Evolutionary conservation across 2,113 vertebrate species (phyloP).

Genomic region (Columba livia): DNA sequence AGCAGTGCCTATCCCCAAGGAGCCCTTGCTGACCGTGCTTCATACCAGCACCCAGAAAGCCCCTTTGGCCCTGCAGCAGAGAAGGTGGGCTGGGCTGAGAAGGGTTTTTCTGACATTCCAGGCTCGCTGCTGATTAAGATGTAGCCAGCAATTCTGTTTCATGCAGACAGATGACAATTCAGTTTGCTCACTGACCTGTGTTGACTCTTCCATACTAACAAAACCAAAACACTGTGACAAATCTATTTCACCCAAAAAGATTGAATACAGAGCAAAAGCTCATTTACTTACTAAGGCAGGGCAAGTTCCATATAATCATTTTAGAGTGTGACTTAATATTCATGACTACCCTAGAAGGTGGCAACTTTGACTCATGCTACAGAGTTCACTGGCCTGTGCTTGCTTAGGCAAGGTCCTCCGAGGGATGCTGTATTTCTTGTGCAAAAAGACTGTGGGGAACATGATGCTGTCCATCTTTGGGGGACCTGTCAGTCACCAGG

Average conservation of each 20-base stretch:
- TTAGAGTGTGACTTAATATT: background rate
- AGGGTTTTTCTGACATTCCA: background rate
- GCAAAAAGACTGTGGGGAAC: background rate
- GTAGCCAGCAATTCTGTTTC: background rate
- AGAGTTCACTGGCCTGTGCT: background rate
- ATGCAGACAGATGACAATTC: background rate
- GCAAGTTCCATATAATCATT: background rate
- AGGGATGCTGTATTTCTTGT: background rate
- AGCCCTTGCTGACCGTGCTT: fast-evolving
- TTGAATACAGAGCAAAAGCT: background rate
- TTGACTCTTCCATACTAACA: background rate
- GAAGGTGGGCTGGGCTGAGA: background rate
- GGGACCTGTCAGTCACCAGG: background rate
- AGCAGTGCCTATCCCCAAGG: background rate
- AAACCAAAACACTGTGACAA: background rate
- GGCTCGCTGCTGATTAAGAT: background rate
- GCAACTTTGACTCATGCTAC: background rate
- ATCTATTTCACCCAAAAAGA: background rate
- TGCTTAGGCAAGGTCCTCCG: background rate
- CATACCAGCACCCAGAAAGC: background rate
- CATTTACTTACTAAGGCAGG: background rate
- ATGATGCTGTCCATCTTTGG: background rate
- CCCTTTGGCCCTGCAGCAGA: background rate
- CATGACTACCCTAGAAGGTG: background rate
- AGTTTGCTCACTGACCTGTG: constrained; percentile 25